Base-by-base conservation (phyloP, 1,140 invertebrate species). In the Drosophila tristis region DNA sequence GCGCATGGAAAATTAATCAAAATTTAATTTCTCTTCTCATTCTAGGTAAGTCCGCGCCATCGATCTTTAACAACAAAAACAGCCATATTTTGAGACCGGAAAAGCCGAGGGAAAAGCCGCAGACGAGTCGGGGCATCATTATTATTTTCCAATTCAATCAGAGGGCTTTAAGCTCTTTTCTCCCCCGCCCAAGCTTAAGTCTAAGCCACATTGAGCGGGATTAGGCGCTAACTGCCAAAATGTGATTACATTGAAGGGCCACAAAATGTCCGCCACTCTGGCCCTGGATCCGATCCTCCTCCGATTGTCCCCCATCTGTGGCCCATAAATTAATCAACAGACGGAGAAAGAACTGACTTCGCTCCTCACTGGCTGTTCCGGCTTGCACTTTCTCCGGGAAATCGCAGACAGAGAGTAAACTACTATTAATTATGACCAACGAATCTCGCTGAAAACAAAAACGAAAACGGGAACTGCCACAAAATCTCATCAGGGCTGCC, bases 101-200 rank as follows among this genome's bases (percentile, higher is more conserved):
- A 42, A 20, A 20, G 13, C 20, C 20, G 54, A 42, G 49, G 56
- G 48, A 73, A 55, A 57, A 70, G 66, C 66, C 66, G 15, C 66
- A 70, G 51, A 49, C 42, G 63, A 68, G 47, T 44, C 65, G 47
- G 76, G 72, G 20, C 20, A 20, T 20, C 20, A 87, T 87, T 89
- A 87, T 87, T 87, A 84, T 87, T 89, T 80, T 84, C 58, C 79
- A 76, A 84, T 89, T 77, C 75, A 89, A 89, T 87, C 84, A 74
- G 81, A 45, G 59, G 73, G 65, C 75, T 78, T 74, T 65, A 68
- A 81, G 76, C 76, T 71, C 35, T 13, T 13, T 13, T 45, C 35
- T 2, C 11, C 35, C 42, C 43, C 29, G 8, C 20, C 70, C 65
- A 61, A 75, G 60, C 20, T 48, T 44, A 64, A 54, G 42, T 43